These are phyloP conservation scores for Tachycineta bicolor DNA, from an alignment of 2,113 vertebrate species.

Conservation along the genomic window DNA sequence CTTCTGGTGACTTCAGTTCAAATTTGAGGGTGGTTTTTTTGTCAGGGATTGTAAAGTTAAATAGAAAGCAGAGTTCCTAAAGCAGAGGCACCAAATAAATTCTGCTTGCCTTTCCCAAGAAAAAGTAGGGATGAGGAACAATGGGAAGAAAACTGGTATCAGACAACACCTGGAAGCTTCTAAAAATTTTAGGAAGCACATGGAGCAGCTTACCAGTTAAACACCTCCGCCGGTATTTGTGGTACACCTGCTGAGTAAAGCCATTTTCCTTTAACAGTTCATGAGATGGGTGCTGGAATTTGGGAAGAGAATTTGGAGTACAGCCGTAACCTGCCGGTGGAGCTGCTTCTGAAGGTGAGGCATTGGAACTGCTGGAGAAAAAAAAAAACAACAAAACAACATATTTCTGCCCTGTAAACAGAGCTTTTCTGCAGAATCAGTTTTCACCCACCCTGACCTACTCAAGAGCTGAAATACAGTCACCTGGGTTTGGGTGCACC, in stretches of 20 bases:
- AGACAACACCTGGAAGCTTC: neutral
- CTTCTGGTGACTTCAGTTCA: neutral
- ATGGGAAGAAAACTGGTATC: neutral
- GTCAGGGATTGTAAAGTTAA: neutral
- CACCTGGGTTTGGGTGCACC: neutral
- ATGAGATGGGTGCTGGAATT: slow-evolving; percentile 95
- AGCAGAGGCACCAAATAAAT: neutral
- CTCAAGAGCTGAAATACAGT: accelerated
- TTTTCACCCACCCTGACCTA: neutral
- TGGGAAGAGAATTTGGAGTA: slow-evolving; percentile 92
- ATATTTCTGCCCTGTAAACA: neutral
- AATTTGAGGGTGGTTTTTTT: neutral
- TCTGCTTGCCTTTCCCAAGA: neutral
- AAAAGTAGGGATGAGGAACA: neutral
- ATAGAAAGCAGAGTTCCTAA: neutral
- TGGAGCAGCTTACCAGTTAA: slow-evolving; percentile 82
- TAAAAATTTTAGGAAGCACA: neutral
- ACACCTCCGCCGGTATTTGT: slow-evolving; percentile 90
- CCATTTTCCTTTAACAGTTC: slow-evolving; percentile 93
- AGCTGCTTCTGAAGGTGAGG: slow-evolving; percentile 86
- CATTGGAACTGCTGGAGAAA: slow-evolving; percentile 82
- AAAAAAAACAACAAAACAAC: neutral
- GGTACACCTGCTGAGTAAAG: slow-evolving; percentile 95
- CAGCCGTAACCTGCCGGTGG: slow-evolving; percentile 78
- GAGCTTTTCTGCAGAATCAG: neutral